phyloP scores from a whole-genome alignment of 1,140 invertebrate genomes.

The Euwallacea fornicatus region DNA sequence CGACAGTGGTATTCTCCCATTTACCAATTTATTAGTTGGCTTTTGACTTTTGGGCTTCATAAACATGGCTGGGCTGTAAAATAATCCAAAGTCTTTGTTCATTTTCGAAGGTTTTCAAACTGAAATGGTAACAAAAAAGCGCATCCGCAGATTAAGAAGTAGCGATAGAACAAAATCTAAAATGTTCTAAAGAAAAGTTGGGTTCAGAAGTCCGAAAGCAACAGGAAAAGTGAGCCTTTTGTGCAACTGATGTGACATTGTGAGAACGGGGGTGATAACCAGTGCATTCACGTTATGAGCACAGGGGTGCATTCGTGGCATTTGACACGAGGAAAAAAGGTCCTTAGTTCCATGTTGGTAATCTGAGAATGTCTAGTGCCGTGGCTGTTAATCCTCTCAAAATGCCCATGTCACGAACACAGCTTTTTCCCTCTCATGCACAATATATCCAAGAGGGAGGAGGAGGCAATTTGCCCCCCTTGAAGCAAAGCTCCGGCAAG shows the following conservation, averaged over 20 bases:
- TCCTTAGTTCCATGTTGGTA: conserved; percentile 7
- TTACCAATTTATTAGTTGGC: too few species aligned
- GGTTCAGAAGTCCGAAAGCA: conserved; percentile 1
- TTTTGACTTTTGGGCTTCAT: conserved; percentile 25
- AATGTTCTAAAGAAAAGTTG: conserved; percentile 5
- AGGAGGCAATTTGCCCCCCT: conserved; percentile 46
- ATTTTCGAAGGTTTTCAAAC: conserved; percentile 28
- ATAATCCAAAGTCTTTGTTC: conserved; percentile 36
- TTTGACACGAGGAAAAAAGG: conserved; percentile 4
- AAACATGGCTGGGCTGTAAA: conserved; percentile 38
- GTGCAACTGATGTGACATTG: conserved; percentile 29
- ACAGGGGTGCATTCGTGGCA: conserved; percentile 23
- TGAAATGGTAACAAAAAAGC: conserved; percentile 30
- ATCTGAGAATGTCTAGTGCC: conserved; percentile 50
- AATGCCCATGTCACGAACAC: conserved; percentile 53
- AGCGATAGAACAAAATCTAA: background rate
- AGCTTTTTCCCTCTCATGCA: conserved; percentile 50
- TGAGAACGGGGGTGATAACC: conserved; percentile 27
- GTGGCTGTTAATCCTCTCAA: conserved; percentile 48
- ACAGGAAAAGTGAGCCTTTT: conserved; percentile 19
- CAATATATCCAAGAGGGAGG: conserved; percentile 49
- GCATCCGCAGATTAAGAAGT: conserved; percentile 2
- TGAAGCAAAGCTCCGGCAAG: conserved; percentile 47
- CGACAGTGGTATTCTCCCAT: too few species aligned
- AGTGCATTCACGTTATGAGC: conserved; percentile 29